phyloP scores from a whole-genome alignment of 1,140 invertebrate species.

The Brachionus manjavacas region DNA sequence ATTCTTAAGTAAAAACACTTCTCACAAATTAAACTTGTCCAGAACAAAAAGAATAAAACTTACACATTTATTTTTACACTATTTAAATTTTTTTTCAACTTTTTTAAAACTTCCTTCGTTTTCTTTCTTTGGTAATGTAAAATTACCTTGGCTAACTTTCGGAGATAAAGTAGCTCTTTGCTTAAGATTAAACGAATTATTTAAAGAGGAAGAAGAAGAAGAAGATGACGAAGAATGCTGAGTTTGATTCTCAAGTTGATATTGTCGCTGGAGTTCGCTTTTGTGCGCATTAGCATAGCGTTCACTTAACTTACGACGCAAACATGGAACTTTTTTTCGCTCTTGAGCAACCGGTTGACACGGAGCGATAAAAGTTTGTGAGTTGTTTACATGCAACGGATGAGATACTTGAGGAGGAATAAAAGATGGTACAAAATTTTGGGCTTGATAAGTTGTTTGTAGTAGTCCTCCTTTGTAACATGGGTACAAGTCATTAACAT shows the following conservation, averaged over 20 bases:
- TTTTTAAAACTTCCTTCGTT: conserved; percentile 8
- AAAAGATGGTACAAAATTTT: neutral
- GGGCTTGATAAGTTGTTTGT: neutral
- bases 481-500: neutral
- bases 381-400: conserved; percentile 12
- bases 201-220: conserved; percentile 23
- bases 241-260: neutral
- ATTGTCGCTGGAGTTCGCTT: neutral
- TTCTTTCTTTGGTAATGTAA: neutral
- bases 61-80: neutral
- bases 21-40: neutral
- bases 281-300: conserved; percentile 14
- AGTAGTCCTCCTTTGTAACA: neutral
- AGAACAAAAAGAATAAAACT: neutral
- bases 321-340: conserved; percentile 9
- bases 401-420: neutral
- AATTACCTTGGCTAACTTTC: neutral
- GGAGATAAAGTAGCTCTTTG: neutral
- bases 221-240: conserved; percentile 24
- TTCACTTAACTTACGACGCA: conserved; percentile 23
- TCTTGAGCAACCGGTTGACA: conserved; percentile 1
- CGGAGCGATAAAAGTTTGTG: neutral
- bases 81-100: neutral
- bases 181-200: conserved; percentile 10
- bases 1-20: neutral